These are phyloP conservation scores for Idaea biselata DNA, from an alignment of 2,888 invertebrate species.

Conservation along the genomic window DNA sequence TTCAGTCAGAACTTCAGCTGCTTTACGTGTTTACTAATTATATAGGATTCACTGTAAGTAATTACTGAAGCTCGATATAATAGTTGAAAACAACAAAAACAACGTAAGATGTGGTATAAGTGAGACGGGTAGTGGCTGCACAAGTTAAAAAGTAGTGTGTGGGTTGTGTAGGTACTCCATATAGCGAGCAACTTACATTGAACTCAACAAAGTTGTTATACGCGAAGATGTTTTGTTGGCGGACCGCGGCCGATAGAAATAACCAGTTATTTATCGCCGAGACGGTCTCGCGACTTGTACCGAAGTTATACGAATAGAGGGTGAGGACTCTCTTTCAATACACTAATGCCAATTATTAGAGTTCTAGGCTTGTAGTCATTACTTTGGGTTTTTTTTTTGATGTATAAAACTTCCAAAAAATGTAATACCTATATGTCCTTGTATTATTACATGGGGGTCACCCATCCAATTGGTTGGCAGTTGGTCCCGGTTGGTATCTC, in stretches of 20 bases:
- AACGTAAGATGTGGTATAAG: constrained; percentile 1
- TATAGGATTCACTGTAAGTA: too few species aligned
- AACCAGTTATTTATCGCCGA: constrained; percentile 57
- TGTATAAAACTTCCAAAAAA: too few species aligned
- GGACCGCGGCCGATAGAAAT: constrained; percentile 63
- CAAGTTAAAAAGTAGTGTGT: constrained; percentile 1
- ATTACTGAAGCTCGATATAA: too few species aligned
- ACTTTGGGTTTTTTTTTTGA: too few species aligned
- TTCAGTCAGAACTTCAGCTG: too few species aligned
- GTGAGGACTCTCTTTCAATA: constrained; percentile 17
- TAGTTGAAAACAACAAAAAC: neutral
- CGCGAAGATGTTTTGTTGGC: constrained; percentile 58
- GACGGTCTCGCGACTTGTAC: constrained; percentile 35
- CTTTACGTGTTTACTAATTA: too few species aligned
- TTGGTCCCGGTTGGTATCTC: too few species aligned
- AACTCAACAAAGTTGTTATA: constrained; percentile 55
- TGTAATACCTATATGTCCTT: too few species aligned
- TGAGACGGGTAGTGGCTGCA: constrained; percentile 2
- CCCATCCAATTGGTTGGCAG: too few species aligned
- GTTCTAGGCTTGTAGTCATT: too few species aligned
- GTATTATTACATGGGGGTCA: too few species aligned
- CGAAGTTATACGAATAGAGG: constrained; percentile 22
- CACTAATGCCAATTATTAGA: constrained; percentile 1
- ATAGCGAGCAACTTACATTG: constrained; percentile 8
- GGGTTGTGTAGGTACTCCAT: constrained; percentile 10